These are phyloP conservation scores for Phymanthus crucifer DNA, from an alignment of 92 coral and sea anemone genomes.

Conservation along the genomic window DNA sequence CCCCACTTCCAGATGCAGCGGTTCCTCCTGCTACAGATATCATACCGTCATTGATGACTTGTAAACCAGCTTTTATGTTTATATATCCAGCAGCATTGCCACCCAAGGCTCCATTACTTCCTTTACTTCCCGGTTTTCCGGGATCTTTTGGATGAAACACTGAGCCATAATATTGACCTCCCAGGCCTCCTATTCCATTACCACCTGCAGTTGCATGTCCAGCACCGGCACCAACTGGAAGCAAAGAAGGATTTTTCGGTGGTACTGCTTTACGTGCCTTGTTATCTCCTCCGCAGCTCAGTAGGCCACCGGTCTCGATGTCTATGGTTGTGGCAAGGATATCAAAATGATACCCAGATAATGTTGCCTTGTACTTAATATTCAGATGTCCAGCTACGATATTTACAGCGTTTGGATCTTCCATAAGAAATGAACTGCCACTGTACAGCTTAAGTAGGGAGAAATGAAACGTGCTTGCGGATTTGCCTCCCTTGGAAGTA, in stretches of 20 bases:
- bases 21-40: constrained; percentile 59
- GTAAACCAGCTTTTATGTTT: constrained; percentile 48
- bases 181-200: constrained; percentile 91
- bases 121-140: constrained; percentile 55
- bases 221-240: constrained; percentile 83
- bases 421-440: constrained; percentile 74
- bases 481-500: constrained; percentile 46
- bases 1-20: constrained; percentile 52
- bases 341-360: constrained; percentile 64
- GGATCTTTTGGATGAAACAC: constrained; percentile 51
- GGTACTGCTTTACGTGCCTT: constrained; percentile 56
- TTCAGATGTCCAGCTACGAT: constrained; percentile 71
- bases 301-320: constrained; percentile 83
- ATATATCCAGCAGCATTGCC: constrained; percentile 66
- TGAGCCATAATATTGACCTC: constrained; percentile 64
- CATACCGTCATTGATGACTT: constrained; percentile 52
- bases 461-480: constrained; percentile 62
- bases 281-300: constrained; percentile 87
- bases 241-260: constrained; percentile 51
- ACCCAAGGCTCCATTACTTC: constrained; percentile 37
- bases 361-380: constrained; percentile 73
- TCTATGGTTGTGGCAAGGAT: constrained; percentile 74
- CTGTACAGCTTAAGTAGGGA: constrained; percentile 76
- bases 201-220: constrained; percentile 92
- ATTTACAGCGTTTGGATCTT: constrained; percentile 65